Base-by-base conservation (phyloP, 2,888 invertebrate species). In the Sesia apiformis region DNA sequence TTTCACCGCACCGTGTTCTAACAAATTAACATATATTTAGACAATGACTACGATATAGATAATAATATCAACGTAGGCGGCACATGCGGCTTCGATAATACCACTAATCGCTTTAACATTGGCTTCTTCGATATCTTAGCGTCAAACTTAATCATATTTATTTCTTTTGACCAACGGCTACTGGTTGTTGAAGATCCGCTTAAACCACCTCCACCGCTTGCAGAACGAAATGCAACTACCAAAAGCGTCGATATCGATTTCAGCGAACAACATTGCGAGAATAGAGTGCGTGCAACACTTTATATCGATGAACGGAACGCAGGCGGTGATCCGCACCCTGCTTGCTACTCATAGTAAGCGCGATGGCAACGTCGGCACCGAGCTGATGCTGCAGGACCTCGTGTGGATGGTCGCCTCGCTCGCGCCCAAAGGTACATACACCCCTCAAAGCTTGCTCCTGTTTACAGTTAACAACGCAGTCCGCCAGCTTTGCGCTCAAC, bases 351-450 rank as follows among this genome's bases (percentile, higher is more conserved):
- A 91, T 67, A 77, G 81, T 69, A 86, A 87, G 66, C 90, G 92
- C 55, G 90, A 90, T 63, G 79, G 86, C 58, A 84, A 82, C 63
- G 83, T 90, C 52, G 76, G 82, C 66, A 84, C 78, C 59, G 92
- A 92, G 68, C 74, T 89, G 59, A 81, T 92, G 66, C 71, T 91
- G 64, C 90, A 91, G 65, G 92, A 92, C 75, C 82, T 92, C 62
- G 79, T 92, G 58, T 92, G 92, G 91, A 89, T 92, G 66, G 77
- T 92, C 62, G 91, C 91, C 71, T 90, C 92, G 64, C 78, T 92
- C 60, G 85, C 91, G 38, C 86, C 90, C 43, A 87, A 81, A 90
- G 91, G 91, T 91, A 83, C 63, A 39, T 8, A 38, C 4, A 4
- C 7, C 38, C 8, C 56, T 52, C 67, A 63, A 72, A 52, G 7